A percentile compares a stretch with the other conserved stretches of the same genome.
Conservation (phyloP, 2,888 invertebrate species). For the Panzeria rudis region DNA sequence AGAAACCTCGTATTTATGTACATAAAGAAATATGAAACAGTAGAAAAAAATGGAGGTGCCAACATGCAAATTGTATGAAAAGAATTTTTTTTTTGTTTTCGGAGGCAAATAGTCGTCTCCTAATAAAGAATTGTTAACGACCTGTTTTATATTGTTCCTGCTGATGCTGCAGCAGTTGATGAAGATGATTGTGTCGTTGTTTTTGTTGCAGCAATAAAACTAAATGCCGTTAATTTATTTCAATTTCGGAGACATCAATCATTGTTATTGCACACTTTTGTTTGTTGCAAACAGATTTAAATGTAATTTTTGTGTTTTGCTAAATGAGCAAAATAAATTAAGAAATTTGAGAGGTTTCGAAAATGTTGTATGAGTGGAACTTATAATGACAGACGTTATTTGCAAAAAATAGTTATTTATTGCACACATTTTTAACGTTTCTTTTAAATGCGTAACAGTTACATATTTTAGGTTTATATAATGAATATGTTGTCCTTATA, state of each 20-base stretch:
- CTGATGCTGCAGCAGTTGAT: conserved; percentile 23
- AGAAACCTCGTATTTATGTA: not conserved
- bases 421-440: not conserved
- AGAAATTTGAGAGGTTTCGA: conserved; percentile 15
- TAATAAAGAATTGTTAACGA: conserved; percentile 67
- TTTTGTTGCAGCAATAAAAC: conserved; percentile 39
- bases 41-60: conserved; percentile 54
- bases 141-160: conserved; percentile 59
- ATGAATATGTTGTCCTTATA: no score
- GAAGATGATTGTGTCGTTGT: conserved; percentile 8
- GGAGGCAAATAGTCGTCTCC: conserved; percentile 49
- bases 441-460: not conserved
- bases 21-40: conserved; percentile 21
- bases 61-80: conserved; percentile 68
- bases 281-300: conserved; percentile 46
- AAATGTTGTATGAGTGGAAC: not conserved
- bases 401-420: not conserved
- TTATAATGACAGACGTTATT: not conserved
- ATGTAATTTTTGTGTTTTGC: conserved; percentile 28
- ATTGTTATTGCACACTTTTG: conserved; percentile 58
- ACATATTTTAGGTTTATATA: no score
- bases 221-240: conserved; percentile 69
- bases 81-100: conserved; percentile 36
- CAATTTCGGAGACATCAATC: conserved; percentile 71
- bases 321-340: conserved; percentile 47